Evolutionary conservation across 1,140 invertebrate species (phyloP).

Genomic region (Harpegnathos saltator): DNA sequence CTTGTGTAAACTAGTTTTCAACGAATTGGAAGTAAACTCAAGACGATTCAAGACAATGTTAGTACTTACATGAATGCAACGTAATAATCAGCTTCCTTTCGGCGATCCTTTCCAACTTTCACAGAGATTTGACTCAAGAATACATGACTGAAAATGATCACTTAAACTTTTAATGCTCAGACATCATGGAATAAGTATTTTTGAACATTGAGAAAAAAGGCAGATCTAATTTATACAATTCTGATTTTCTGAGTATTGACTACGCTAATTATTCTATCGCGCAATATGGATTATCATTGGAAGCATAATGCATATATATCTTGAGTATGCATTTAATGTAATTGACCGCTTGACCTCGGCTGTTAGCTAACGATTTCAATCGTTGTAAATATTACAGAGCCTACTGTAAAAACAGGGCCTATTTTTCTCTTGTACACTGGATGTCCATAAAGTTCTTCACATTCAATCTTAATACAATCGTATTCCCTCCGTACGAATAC

Average conservation of each 20-base stretch:
- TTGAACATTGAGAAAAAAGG: no score
- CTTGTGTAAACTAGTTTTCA: conserved; percentile 56
- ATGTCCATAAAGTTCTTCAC: conserved; percentile 53
- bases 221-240: no score
- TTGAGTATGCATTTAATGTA: conserved; percentile 58
- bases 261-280: no score
- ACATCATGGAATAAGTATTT: no score
- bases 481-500: background rate
- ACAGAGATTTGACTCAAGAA: background rate
- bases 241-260: no score
- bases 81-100: background rate
- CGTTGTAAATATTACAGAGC: conserved; percentile 67
- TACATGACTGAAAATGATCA: no score
- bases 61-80: background rate
- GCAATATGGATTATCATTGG: conserved; percentile 37
- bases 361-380: conserved; percentile 49
- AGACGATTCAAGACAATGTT: conserved; percentile 1
- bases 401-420: conserved; percentile 60
- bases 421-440: conserved; percentile 44
- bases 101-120: conserved; percentile 27
- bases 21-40: conserved; percentile 19
- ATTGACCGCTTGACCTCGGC: conserved; percentile 39
- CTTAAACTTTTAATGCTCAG: no score
- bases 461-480: conserved; percentile 36
- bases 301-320: conserved; percentile 12